These are phyloP conservation scores for Hoplodrina ambigua DNA, from an alignment of 2,888 invertebrate species.

Conservation along the genomic window DNA sequence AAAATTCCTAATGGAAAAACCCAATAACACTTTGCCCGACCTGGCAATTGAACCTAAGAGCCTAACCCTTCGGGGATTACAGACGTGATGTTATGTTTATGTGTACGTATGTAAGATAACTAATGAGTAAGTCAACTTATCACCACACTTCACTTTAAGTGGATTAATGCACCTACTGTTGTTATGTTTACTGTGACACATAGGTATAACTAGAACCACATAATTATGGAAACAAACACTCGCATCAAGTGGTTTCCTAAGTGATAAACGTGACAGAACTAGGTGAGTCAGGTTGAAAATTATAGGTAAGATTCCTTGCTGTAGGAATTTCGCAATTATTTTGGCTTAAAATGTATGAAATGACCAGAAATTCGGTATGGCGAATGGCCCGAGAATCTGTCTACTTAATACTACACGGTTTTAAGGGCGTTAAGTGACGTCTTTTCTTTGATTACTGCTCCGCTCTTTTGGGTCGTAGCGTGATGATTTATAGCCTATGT, in stretches of 20 bases:
- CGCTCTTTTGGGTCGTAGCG: no score
- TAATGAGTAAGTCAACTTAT: neutral
- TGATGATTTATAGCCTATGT: no score
- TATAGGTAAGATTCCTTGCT: constrained; percentile 6
- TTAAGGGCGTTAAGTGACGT: no score
- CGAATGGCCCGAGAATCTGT: neutral
- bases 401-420: no score
- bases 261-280: constrained; percentile 40
- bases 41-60: no score
- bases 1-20: no score
- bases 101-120: no score
- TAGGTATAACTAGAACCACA: constrained; percentile 26
- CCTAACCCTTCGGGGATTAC: no score
- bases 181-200: constrained; percentile 6
- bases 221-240: constrained; percentile 54
- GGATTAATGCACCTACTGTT: constrained; percentile 28
- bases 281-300: constrained; percentile 29
- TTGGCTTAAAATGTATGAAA: constrained; percentile 2
- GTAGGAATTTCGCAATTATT: constrained; percentile 16
- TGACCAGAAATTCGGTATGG: neutral
- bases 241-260: constrained; percentile 30
- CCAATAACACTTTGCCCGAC: no score
- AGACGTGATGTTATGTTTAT: no score
- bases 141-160: constrained; percentile 7
- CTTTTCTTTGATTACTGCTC: no score